These are phyloP conservation scores for Semnopithecus entellus DNA, from an alignment of 2,113 vertebrate genomes.

Conservation along the genomic window DNA sequence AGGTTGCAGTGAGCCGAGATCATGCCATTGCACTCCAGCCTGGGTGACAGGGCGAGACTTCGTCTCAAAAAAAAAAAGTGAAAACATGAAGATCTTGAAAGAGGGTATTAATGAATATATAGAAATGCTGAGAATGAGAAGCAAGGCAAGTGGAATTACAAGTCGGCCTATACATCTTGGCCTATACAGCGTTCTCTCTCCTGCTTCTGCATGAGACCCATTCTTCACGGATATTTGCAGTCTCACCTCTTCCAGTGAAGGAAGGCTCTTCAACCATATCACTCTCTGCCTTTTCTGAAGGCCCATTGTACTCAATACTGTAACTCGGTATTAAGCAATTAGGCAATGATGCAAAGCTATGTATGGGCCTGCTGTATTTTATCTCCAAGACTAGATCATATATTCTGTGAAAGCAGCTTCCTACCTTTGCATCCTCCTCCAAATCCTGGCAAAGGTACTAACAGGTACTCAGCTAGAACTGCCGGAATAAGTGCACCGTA, in stretches of 20 bases:
- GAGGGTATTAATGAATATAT: not conserved
- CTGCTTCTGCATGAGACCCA: not conserved
- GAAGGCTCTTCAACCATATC: not conserved
- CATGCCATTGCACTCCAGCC: too few species aligned
- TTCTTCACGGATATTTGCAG: not conserved
- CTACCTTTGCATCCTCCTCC: not conserved
- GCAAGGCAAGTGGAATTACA: not conserved
- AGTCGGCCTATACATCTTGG: not conserved
- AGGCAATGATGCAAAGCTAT: not conserved
- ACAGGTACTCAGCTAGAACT: not conserved
- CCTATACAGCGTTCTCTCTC: not conserved
- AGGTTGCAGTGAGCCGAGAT: too few species aligned
- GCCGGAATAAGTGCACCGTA: not conserved
- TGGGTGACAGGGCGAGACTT: too few species aligned
- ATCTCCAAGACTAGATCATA: not conserved
- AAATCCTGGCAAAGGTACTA: not conserved
- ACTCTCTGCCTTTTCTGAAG: not conserved
- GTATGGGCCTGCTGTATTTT: too few species aligned
- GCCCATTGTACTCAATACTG: not conserved
- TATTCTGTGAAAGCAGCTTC: not conserved
- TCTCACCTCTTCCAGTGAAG: not conserved
- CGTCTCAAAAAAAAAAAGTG: not conserved
- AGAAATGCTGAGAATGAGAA: not conserved
- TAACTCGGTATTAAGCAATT: not conserved
- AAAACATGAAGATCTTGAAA: not conserved